phyloP scores from a whole-genome alignment of 1,140 invertebrate genomes.

The Drosophila rhopaloa region DNA sequence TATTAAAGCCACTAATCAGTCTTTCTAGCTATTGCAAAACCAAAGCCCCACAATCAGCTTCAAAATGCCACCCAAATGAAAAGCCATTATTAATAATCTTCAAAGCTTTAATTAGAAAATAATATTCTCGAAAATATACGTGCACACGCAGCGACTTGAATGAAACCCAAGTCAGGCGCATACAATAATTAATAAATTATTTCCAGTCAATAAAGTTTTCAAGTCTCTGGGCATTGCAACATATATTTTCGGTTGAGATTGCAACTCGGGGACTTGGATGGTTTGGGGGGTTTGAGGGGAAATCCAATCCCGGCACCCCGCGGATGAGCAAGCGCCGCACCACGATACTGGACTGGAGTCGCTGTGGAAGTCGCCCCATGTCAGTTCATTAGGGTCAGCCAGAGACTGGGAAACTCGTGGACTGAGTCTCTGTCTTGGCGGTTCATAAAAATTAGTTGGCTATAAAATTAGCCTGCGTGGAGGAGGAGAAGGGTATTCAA shows the following conservation, averaged over 20 bases:
- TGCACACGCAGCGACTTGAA: slow-evolving; percentile 5
- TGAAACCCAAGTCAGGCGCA: slow-evolving; percentile 36
- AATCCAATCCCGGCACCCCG: slow-evolving; percentile 47
- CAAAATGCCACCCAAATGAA: slow-evolving; percentile 66
- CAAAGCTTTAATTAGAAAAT: slow-evolving; percentile 54
- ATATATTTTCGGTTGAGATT: slow-evolving; percentile 25
- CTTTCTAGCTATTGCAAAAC: slow-evolving; percentile 52
- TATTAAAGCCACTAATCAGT: slow-evolving; percentile 12
- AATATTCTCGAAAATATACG: slow-evolving; percentile 25
- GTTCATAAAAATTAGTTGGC: slow-evolving; percentile 74
- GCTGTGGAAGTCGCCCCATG: slow-evolving; percentile 46
- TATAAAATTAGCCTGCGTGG: slow-evolving; percentile 60
- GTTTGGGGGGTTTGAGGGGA: slow-evolving; percentile 1
- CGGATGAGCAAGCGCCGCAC: slow-evolving; percentile 67
- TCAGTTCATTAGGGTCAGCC: slow-evolving; percentile 77
- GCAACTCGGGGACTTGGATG: slow-evolving; percentile 1
- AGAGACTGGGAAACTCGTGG: slow-evolving; percentile 44
- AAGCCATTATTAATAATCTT: slow-evolving; percentile 36
- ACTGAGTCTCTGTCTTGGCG: slow-evolving; percentile 51
- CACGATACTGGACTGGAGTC: slow-evolving; percentile 17
- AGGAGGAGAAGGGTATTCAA: slow-evolving; percentile 20
- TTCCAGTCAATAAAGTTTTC: slow-evolving; percentile 76
- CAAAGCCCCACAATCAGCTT: slow-evolving; percentile 18
- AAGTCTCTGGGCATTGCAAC: slow-evolving; percentile 56
- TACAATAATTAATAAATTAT: slow-evolving; percentile 78